These are phyloP conservation scores for Parasteatoda tepidariorum DNA, from an alignment of 1,140 invertebrate species.

Conservation along the genomic window DNA sequence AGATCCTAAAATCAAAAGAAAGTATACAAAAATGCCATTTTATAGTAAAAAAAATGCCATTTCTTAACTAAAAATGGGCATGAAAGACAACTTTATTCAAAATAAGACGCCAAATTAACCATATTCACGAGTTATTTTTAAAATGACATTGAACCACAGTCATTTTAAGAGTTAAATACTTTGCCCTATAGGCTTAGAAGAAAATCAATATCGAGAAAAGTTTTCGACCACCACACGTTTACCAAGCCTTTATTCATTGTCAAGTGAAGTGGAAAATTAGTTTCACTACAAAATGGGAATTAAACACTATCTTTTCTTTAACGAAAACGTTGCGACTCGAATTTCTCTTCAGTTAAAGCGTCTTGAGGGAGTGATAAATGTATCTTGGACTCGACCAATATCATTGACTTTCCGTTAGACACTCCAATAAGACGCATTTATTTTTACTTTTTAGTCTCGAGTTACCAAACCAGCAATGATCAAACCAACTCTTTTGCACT, in stretches of 20 bases:
- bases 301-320: constrained; percentile 41
- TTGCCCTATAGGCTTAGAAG: constrained; percentile 17
- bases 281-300: constrained; percentile 59
- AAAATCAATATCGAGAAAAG: constrained; percentile 58
- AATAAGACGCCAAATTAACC: no score
- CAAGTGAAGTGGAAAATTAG: constrained; percentile 61
- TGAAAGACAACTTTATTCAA: no score
- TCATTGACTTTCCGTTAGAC: neutral
- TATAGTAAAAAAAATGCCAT: no score
- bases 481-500: no score
- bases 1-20: no score
- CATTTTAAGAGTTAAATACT: constrained; percentile 19
- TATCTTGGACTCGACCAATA: constrained; percentile 3
- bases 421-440: neutral
- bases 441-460: neutral
- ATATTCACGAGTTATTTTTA: no score
- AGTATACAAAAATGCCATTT: no score
- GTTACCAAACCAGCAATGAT: neutral
- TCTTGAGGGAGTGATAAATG: constrained; percentile 37
- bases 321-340: neutral
- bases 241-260: constrained; percentile 55
- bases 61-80: no score
- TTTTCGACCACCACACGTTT: constrained; percentile 37
- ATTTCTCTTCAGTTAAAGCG: neutral
- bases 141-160: no score